Percentiles rank a stretch among this genome's conserved stretches.
phyloP scores from a whole-genome alignment of 2,888 invertebrate species.

The Synanthedon myopaeformis region DNA sequence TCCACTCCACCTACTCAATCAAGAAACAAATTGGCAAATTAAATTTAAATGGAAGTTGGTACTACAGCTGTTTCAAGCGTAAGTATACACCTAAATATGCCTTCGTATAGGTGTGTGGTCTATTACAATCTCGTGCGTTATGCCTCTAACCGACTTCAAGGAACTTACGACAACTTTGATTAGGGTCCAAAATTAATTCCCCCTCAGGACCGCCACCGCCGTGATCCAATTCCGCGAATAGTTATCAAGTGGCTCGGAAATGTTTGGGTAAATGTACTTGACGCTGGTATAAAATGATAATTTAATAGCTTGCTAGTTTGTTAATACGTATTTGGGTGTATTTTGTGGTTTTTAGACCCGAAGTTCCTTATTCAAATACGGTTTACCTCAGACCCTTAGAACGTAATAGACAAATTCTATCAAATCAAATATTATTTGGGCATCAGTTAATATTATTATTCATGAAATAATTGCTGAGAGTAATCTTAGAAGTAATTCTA shows the following conservation, averaged over 20 bases:
- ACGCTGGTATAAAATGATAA: slow-evolving; percentile 3
- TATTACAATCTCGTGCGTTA: slow-evolving; percentile 1
- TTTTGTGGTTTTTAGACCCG: not conserved
- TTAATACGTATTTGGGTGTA: not conserved
- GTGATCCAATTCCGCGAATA: slow-evolving; percentile 36
- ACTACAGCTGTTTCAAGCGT: too few relatives aligned
- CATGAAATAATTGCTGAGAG: too few relatives aligned
- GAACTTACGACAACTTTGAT: slow-evolving; percentile 43
- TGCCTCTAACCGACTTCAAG: slow-evolving; percentile 19
- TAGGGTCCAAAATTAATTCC: slow-evolving; percentile 48
- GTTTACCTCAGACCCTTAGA: not conserved
- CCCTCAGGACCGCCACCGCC: slow-evolving; percentile 22
- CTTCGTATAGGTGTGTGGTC: not conserved
- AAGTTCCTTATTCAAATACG: not conserved
- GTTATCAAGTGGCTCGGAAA: slow-evolving; percentile 32
- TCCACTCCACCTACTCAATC: too few relatives aligned
- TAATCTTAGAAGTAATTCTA: too few relatives aligned
- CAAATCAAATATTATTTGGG: not conserved
- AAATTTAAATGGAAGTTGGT: too few relatives aligned
- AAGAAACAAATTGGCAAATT: too few relatives aligned
- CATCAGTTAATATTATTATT: not conserved
- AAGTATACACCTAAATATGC: too few relatives aligned
- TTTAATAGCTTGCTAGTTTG: slow-evolving; percentile 1
- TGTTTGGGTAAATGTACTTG: slow-evolving; percentile 10
- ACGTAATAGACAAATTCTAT: not conserved